Base-by-base conservation (phyloP, 2,113 vertebrate species). In the Scopus umbretta region DNA sequence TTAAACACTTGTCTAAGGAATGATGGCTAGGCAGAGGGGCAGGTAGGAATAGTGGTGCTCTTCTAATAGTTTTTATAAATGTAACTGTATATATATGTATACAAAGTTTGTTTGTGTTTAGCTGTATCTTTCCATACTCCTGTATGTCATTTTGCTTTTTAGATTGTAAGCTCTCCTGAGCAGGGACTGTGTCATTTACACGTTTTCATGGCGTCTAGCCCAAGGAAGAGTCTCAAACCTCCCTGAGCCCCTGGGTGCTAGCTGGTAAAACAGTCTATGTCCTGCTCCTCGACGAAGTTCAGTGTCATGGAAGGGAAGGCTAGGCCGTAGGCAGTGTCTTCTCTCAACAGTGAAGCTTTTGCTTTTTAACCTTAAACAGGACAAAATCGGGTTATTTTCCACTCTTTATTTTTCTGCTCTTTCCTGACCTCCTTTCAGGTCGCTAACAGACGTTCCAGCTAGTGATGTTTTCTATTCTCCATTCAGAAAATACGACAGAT, bases 91-190 rank as follows among this genome's bases (percentile, higher is more conserved):
- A 50, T 97, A 15, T 53, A 30, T 91, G 93, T 92, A 80, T 68
- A 49, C 75, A 67, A 50, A 80, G 56, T 58, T 81, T 68, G 95
- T 96, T 96, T 91, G 94, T 97, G 90, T 96, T 94, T 75, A 96
- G 95, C 86, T 93, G 86, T 84, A 96, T 80, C 86, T 76, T 36
- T 84, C 95, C 96, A 94, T 94, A 66, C 95, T 76, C 67, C 92
- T 95, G 65, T 97, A 79, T 25, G 13, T 97, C 94, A 88, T 95
- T 93, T 94, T 91, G 76, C 96, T 95, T 80, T 59, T 16, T 86
- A 97, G 95, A 95, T 3, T 96, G 95, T 94, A 40, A 97, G 94
- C 92, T 96, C 95, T 88, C 38, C 79, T 5, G 73, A 90, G 94
- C 95, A 96, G 94, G 97, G 90, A 29, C 45, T 36, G n/a, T 97